Evolutionary conservation across 2,797 vertebrate genomes (phyloP).

Genomic region (Xenops minutus): DNA sequence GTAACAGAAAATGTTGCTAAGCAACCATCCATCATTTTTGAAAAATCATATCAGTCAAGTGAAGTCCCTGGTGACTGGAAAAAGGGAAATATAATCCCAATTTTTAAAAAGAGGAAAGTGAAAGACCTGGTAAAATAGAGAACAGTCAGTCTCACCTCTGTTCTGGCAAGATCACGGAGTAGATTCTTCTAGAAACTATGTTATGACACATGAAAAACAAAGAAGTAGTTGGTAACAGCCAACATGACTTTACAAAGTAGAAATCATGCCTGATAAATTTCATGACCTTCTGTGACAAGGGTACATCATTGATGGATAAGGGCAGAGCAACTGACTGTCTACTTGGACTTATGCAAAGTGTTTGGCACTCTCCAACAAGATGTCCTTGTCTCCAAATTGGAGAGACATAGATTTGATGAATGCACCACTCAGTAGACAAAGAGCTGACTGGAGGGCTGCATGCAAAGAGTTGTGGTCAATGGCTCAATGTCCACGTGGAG

Average conservation of each 20-base stretch:
- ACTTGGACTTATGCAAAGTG: neutral
- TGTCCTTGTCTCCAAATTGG: neutral
- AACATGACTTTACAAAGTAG: neutral
- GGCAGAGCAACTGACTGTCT: accelerated
- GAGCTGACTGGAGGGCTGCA: neutral
- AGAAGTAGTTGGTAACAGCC: neutral
- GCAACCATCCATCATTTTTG: neutral
- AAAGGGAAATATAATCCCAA: neutral
- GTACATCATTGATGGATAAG: neutral
- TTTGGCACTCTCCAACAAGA: neutral
- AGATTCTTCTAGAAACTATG: neutral
- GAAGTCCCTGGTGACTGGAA: neutral
- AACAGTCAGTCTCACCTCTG: neutral
- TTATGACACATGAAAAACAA: neutral
- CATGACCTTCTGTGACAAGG: neutral
- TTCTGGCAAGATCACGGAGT: neutral
- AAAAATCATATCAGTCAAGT: neutral
- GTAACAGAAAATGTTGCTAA: neutral
- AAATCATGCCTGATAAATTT: neutral
- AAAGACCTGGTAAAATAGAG: neutral
- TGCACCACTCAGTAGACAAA: neutral
- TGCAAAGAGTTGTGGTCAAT: neutral
- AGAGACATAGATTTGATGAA: neutral
- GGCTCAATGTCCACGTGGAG: neutral
- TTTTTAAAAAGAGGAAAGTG: neutral